Evolutionary conservation across 2,113 vertebrate species (phyloP).

Genomic region (Etia nguti): DNA sequence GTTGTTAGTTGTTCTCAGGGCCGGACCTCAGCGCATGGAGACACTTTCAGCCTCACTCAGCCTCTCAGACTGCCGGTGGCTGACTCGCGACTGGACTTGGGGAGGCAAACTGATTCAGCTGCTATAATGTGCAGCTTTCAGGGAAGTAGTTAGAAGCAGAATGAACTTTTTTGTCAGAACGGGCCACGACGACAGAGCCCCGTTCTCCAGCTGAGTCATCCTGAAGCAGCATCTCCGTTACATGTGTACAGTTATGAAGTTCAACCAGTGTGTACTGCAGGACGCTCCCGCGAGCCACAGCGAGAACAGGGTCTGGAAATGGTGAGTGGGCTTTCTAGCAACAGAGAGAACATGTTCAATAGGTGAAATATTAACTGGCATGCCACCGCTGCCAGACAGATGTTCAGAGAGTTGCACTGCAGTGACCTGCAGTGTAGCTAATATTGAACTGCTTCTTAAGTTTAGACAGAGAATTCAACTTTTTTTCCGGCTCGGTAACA

Average conservation of each 20-base stretch:
- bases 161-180: not conserved
- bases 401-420: not conserved
- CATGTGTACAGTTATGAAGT: constrained; percentile 66
- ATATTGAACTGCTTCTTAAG: not conserved
- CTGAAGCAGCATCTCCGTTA: constrained; percentile 1
- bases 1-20: not conserved
- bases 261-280: constrained; percentile 33
- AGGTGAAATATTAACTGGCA: not conserved
- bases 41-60: not conserved
- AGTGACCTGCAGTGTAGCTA: not conserved
- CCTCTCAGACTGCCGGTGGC: not conserved
- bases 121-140: not conserved
- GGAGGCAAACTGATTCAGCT: not conserved
- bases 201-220: not conserved
- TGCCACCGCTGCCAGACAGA: not conserved
- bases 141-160: not conserved
- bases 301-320: constrained; percentile 58
- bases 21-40: not conserved
- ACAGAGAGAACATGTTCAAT: not conserved
- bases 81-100: not conserved
- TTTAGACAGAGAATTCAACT: not conserved
- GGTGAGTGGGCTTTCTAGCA: constrained; percentile 47
- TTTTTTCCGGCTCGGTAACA: not conserved
- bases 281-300: not conserved
- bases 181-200: not conserved